Evolutionary conservation across 2,113 vertebrate genomes (phyloP).

Genomic region (Columba livia): DNA sequence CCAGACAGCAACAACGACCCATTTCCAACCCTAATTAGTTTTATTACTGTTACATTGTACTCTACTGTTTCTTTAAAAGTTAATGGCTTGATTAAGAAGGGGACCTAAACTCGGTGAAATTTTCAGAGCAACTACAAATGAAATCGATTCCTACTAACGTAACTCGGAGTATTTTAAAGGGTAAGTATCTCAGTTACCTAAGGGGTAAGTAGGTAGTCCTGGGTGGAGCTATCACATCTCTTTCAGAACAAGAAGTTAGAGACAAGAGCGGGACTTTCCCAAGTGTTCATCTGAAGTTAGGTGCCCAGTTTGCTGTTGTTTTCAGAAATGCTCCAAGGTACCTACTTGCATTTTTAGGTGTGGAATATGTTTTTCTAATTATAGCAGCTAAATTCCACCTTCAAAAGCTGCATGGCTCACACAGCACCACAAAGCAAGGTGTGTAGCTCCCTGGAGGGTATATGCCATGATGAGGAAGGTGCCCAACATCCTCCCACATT

Average conservation of each 20-base stretch:
- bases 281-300: background rate
- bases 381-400: background rate
- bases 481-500: background rate
- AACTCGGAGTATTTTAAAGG: background rate
- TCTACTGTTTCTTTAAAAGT: background rate
- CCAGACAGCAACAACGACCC: background rate
- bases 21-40: slow-evolving; percentile 7
- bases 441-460: rapidly evolving
- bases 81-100: slow-evolving; percentile 11
- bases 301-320: background rate
- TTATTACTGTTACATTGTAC: background rate
- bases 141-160: background rate
- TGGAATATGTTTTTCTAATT: background rate
- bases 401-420: background rate
- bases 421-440: background rate
- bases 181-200: background rate
- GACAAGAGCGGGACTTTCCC: background rate
- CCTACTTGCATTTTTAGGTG: background rate
- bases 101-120: background rate
- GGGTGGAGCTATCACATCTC: background rate
- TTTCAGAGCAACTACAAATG: background rate
- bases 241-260: background rate
- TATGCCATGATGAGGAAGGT: background rate
- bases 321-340: rapidly evolving
- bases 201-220: background rate